Base-by-base conservation (phyloP, 2,888 invertebrate genomes). In the Salticus scenicus region DNA sequence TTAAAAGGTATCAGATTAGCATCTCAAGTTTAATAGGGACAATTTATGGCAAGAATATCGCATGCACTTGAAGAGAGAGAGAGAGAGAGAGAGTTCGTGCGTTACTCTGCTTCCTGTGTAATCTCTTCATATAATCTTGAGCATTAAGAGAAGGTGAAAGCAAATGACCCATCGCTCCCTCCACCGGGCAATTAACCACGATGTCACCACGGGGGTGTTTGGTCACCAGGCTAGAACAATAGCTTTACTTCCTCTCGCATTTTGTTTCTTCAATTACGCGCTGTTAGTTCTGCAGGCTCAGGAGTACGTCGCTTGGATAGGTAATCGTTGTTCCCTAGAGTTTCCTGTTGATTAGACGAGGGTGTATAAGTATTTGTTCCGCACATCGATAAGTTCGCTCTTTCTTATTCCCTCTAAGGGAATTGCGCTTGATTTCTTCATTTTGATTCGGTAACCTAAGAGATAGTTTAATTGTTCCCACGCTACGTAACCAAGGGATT, bases 161-260 rank as follows among this genome's bases (percentile, higher is more conserved):
- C 74, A 64, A 74, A 64, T 64, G 74, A 57, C 57, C 73, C 63
- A 73, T 73, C 51, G 33, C 63, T 57, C 31, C n/a, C 57, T 14
- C 73, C 20, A 7, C 47, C 24, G 7, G 31, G 70, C 70, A 70
- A 70, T 70, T 70, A 70, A 70, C 66, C 66, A 17, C 66, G 66
- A 66, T 66, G 57, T 57, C 57, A 57, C 57, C 57, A 12, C 57
- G 57, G 24, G 5, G 24, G 57, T 24, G 57, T 57, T 57, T 77
- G 77, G 77, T 77, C 77, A 77, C 47, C 69, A 57, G 70, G 70
- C 77, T 33, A 33, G 69, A 67, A 77, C 77, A 77, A 77, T 77
- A 20, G 37, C 37, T 24, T 14, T 24, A 37, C 41, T 37, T 24
- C 73, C 37, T 63, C 73, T 63, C 41, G 71, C 78, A 37, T 63